phyloP scores from a whole-genome alignment of 2,888 invertebrate genomes.

The Eupithecia exiguata region DNA sequence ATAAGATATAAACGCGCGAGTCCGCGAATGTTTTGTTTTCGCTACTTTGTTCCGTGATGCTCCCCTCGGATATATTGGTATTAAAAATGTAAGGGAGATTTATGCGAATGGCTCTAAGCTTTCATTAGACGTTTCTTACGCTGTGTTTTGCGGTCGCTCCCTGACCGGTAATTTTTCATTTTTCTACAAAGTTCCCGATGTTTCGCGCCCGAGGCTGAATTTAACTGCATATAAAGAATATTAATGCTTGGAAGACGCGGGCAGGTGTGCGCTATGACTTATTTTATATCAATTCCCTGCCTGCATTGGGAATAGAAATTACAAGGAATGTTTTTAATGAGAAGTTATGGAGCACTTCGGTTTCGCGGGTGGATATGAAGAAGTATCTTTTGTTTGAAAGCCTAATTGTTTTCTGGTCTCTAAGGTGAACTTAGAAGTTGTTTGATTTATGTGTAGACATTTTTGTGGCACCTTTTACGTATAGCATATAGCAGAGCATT shows the following conservation, averaged over 20 bases:
- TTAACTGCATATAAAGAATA: conserved; percentile 83
- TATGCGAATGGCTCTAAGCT: conserved; percentile 84
- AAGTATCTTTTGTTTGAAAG: conserved; percentile 29
- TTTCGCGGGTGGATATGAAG: conserved; percentile 41
- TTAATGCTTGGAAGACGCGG: conserved; percentile 71
- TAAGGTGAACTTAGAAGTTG: conserved; percentile 14
- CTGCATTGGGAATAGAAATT: conserved; percentile 67
- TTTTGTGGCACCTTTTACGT: not conserved
- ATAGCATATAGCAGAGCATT: not conserved
- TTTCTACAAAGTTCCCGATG: conserved; percentile 78
- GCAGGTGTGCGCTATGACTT: conserved; percentile 81
- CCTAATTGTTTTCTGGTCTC: conserved; percentile 38
- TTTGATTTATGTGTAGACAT: not conserved
- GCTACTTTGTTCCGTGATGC: conserved; percentile 71
- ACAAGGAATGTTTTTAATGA: conserved; percentile 66
- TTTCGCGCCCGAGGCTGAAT: conserved; percentile 72
- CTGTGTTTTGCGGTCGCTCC: conserved; percentile 81
- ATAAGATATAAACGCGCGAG: conserved; percentile 81
- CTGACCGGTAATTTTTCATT: conserved; percentile 84
- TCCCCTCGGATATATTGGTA: conserved; percentile 83
- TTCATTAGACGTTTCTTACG: conserved; percentile 83
- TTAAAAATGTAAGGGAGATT: conserved; percentile 84
- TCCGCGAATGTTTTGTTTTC: conserved; percentile 77
- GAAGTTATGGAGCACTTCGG: conserved; percentile 61
- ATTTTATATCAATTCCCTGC: conserved; percentile 74